Evolutionary conservation across 2,888 invertebrate genomes (phyloP).

Genomic region (Rhorus exstirpatorius): DNA sequence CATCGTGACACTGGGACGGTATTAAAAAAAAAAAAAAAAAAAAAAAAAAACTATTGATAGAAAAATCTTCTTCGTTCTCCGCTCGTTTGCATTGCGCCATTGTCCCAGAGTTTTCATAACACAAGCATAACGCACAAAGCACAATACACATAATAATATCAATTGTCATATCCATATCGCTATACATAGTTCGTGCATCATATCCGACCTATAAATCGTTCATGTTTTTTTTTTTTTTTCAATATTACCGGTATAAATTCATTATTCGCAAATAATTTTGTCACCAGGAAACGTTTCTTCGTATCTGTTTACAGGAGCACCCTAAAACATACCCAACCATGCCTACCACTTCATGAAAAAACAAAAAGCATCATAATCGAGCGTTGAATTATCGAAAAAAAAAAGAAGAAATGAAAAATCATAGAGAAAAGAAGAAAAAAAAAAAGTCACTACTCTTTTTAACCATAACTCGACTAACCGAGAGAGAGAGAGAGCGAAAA

Average conservation of each 20-base stretch:
- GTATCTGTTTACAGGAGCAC: conserved; percentile 83
- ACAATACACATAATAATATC: conserved; percentile 21
- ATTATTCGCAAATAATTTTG: conserved; percentile 53
- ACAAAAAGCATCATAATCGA: conserved; percentile 80
- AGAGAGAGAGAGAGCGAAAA: not conserved
- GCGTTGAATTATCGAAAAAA: conserved; percentile 78
- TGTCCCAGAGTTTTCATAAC: conserved; percentile 56
- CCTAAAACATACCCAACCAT: conserved; percentile 80
- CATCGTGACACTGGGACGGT: not conserved
- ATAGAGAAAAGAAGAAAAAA: conserved; percentile 11
- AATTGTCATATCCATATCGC: conserved; percentile 30
- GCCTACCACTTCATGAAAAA: conserved; percentile 76
- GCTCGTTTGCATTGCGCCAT: conserved; percentile 62
- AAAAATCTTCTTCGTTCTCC: conserved; percentile 57
- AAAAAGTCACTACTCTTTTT: conserved; percentile 44
- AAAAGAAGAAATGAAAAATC: conserved; percentile 72
- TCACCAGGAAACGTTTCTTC: conserved; percentile 72
- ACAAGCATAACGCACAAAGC: conserved; percentile 52
- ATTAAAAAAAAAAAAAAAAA: not conserved
- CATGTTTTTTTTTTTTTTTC: too few relatives aligned
- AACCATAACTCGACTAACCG: conserved; percentile 39
- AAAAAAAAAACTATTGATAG: conserved; percentile 15
- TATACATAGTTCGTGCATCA: too few relatives aligned
- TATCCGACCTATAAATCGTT: conserved; percentile 32
- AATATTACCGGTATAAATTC: conserved; percentile 24